A percentile compares a stretch with the other conserved stretches of the same genome.
Conservation (phyloP, 2,888 invertebrate species). For the Ennomos quercinarius region DNA sequence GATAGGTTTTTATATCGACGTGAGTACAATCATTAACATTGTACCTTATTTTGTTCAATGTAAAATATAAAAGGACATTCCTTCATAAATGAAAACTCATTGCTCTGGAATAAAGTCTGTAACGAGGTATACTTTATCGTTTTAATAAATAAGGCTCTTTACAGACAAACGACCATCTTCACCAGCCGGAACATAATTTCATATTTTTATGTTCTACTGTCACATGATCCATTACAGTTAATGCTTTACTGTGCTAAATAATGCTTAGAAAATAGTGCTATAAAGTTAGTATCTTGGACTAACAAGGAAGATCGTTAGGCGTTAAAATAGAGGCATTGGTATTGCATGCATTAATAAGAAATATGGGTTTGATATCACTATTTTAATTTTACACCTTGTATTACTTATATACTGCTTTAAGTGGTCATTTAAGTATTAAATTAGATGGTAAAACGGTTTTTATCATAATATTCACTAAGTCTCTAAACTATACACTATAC, state of each 20-base stretch:
- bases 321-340: constrained; percentile 6
- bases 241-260: constrained; percentile 17
- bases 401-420: too few relatives aligned
- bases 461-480: too few relatives aligned
- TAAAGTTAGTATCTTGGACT: constrained; percentile 19
- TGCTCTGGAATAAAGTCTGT: constrained; percentile 9
- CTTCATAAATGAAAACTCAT: constrained; percentile 6
- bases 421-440: too few relatives aligned
- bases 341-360: neutral
- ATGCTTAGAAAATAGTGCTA: constrained; percentile 17
- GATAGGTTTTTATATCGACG: too few relatives aligned
- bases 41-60: too few relatives aligned
- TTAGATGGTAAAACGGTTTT: too few relatives aligned
- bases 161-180: constrained; percentile 10
- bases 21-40: too few relatives aligned
- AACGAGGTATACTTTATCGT: constrained; percentile 19
- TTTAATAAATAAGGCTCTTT: constrained; percentile 20
- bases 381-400: too few relatives aligned
- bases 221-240: constrained; percentile 20
- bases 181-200: constrained; percentile 13
- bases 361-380: neutral
- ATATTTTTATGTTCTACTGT: constrained; percentile 26
- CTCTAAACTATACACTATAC: too few relatives aligned
- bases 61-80: too few relatives aligned
- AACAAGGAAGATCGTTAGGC: constrained; percentile 24